Conservation (phyloP, 2,888 invertebrate genomes). For the Liposcelis brunnea region DNA sequence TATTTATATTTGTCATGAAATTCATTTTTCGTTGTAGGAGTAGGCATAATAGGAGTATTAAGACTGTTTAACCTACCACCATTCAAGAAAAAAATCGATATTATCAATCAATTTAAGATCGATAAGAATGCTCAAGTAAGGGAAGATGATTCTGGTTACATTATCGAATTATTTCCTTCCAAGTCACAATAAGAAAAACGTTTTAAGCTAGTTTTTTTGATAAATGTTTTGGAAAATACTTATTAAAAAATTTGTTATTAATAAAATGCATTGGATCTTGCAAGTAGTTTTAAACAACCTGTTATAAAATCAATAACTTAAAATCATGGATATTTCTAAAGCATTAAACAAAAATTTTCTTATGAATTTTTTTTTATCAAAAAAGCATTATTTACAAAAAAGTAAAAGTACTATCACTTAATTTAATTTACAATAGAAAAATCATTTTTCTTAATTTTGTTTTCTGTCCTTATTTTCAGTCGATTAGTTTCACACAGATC, state of each 20-base stretch:
- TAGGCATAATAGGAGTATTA: constrained; percentile 37
- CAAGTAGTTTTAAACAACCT: constrained; percentile 9
- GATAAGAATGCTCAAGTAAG: no score
- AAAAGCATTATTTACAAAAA: no score
- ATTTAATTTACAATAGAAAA: background rate
- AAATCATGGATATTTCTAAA: background rate
- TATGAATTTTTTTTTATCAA: background rate
- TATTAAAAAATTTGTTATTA: no score
- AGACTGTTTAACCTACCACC: constrained; percentile 34
- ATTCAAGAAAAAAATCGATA: constrained; percentile 10
- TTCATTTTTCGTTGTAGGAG: constrained; percentile 32
- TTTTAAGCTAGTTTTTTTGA: no score
- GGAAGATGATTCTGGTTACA: no score
- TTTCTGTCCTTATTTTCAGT: background rate
- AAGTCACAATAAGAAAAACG: background rate
- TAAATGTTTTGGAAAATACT: no score
- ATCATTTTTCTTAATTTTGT: background rate
- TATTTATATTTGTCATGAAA: no score
- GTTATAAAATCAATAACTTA: background rate
- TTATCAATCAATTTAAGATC: no score
- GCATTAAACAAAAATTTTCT: background rate
- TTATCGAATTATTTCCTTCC: background rate
- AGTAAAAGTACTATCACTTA: no score
- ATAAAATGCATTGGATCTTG: no score
- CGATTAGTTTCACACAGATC: background rate